Evolutionary conservation across 2,888 invertebrate species (phyloP).

Genomic region (Leptothorax acervorum): DNA sequence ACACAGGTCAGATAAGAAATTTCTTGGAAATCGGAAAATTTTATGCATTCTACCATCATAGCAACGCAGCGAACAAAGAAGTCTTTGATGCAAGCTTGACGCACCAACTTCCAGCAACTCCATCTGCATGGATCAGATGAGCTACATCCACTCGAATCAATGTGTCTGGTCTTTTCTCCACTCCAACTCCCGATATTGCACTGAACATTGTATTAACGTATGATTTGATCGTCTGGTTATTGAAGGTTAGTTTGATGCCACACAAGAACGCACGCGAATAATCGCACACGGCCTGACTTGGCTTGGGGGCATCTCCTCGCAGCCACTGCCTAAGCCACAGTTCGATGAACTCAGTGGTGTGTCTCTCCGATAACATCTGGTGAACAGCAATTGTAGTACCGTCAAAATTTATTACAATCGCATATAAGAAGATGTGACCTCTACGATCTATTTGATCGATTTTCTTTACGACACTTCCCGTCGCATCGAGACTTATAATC

Average conservation of each 20-base stretch:
- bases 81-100: neutral
- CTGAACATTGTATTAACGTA: neutral
- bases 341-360: neutral
- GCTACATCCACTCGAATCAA: neutral
- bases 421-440: slow-evolving; percentile 1
- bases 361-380: neutral
- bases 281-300: neutral
- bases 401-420: neutral
- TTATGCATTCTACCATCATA: neutral
- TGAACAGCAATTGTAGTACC: neutral
- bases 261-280: neutral
- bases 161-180: neutral
- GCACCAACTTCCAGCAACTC: neutral
- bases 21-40: neutral
- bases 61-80: neutral
- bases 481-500: neutral
- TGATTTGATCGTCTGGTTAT: neutral
- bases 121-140: neutral
- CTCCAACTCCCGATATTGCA: neutral
- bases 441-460: neutral
- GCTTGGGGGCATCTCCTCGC: neutral
- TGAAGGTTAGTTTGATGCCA: neutral
- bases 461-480: neutral
- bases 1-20: neutral
- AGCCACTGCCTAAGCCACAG: neutral